Base-by-base conservation (phyloP, 2,888 invertebrate genomes). In the Mythimna lalbum region DNA sequence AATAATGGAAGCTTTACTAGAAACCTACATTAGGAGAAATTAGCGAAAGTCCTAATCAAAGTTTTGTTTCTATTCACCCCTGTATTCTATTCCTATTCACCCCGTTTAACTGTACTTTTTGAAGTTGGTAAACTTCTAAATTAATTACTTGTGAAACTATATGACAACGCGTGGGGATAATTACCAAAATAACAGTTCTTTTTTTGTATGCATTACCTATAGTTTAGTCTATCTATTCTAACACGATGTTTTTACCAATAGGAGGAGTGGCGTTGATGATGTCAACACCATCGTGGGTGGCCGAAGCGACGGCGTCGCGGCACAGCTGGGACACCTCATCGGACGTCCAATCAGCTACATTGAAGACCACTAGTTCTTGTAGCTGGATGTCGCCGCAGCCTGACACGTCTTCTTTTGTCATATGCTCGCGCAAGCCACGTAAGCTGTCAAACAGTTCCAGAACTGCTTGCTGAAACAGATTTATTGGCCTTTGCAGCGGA, bases 311-410 rank as follows among this genome's bases (percentile, higher is more conserved):
- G 14, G 91, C 92, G 55, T 93, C 92, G 10, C 89, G 91, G 70
- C 93, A 94, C 17, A 95, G 86, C 66, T 94, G 92, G 0, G 93
- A 78, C 14, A 96, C 86, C 78, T 96, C 95, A 6, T 94, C 93
- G 0, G 91, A 77, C 2, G 94, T 88, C 96, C 95, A 95, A 80
- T 95, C 95, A 0, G 91, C 93, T 43, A 96, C 95, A 77, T 95
- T 95, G 78, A 94, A 93, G 63, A 95, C 87, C 63, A 93, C 89
- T 75, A 95, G 81, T 63, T 96, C 94, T 63, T 93, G 88, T 33
- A 84, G 84, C 49, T 86, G 86, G 12, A 86, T 23, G 0, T 93
- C 93, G 9, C 91, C 93, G 63, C 89, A 79, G 3, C 89, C 91
- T 9, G 86, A 63, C 12, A 90, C 73, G 1, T 93, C 93, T 68